phyloP scores from a whole-genome alignment of 2,113 vertebrate genomes.

The Brachypteracias leptosomus region DNA sequence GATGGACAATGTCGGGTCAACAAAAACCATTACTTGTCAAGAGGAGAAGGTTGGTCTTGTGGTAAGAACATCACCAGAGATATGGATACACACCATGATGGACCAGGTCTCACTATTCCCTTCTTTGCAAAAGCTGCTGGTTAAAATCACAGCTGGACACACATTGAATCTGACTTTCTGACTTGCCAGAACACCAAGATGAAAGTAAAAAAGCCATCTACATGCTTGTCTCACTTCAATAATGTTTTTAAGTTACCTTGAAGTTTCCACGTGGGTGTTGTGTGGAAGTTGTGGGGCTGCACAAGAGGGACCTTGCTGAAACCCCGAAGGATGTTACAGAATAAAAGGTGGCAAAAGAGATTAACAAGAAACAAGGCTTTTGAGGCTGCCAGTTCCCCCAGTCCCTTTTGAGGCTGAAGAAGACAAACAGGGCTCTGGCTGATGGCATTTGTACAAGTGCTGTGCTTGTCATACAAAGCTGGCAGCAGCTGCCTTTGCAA shows the following conservation, averaged over 20 bases:
- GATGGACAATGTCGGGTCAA: not conserved
- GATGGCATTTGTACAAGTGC: not conserved
- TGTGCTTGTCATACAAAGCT: not conserved
- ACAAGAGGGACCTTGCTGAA: not conserved
- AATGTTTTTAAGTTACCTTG: too few species aligned
- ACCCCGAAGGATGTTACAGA: not conserved
- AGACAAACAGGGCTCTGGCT: not conserved
- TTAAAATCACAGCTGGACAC: not conserved
- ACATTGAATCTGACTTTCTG: not conserved
- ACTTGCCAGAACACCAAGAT: not conserved
- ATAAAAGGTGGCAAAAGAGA: not conserved
- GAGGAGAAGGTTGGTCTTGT: fast-evolving
- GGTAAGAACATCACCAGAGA: not conserved
- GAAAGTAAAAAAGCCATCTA: not conserved
- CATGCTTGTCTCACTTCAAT: not conserved
- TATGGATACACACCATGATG: not conserved
- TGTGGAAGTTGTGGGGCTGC: not conserved
- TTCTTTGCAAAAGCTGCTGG: not conserved
- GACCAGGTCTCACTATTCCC: not conserved
- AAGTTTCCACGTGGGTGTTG: too few species aligned
- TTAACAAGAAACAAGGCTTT: not conserved
- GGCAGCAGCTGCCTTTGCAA: not conserved
- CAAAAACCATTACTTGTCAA: not conserved
- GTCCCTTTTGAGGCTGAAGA: not conserved
- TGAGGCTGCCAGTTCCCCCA: not conserved